Conservation (phyloP, 2,888 invertebrate species). For the Synergus umbraculus region DNA sequence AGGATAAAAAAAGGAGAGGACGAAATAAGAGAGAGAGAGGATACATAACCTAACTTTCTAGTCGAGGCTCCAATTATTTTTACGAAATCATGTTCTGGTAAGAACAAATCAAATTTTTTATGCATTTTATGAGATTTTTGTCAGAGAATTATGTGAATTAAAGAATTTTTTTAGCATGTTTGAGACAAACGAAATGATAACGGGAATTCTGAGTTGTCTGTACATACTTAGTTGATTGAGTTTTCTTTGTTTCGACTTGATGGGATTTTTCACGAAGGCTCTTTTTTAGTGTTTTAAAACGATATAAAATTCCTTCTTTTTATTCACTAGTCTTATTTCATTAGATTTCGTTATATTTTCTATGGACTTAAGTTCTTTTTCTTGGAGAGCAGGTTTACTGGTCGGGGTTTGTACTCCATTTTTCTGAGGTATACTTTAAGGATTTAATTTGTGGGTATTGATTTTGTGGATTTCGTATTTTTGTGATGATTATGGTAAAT, state of each 20-base stretch:
- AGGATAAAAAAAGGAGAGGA: neutral
- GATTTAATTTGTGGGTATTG: conserved; percentile 7
- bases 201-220: neutral
- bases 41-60: conserved; percentile 16
- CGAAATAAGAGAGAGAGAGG: neutral
- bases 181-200: neutral
- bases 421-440: conserved; percentile 7
- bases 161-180: neutral
- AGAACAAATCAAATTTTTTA: neutral
- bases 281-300: neutral
- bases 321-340: neutral
- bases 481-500: neutral
- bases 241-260: conserved; percentile 18
- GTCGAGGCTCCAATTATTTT: conserved; percentile 1
- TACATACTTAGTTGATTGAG: neutral
- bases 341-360: neutral
- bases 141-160: neutral
- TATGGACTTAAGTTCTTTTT: neutral
- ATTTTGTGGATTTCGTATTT: neutral
- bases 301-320: neutral
- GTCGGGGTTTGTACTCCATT: neutral
- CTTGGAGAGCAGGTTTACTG: neutral
- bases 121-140: neutral
- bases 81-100: conserved; percentile 5
- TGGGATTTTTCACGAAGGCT: neutral